Percentiles rank a stretch among this genome's conserved stretches.
These are phyloP conservation scores for Aphaenogaster rudis DNA, from an alignment of 1,140 invertebrate genomes.

Conservation along the genomic window DNA sequence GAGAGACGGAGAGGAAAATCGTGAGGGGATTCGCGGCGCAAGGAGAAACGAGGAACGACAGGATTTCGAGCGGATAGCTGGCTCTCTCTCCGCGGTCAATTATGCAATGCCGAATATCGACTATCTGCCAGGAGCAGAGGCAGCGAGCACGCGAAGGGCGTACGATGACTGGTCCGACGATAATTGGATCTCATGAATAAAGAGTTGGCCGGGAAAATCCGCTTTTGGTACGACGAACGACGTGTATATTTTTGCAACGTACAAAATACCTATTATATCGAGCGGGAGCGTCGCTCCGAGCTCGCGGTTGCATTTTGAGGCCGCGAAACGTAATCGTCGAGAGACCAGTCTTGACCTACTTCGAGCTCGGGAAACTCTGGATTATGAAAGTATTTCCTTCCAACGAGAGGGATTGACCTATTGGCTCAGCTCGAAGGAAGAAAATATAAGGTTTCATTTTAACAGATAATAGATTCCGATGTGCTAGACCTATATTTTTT, in stretches of 20 bases:
- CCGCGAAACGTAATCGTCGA: not conserved
- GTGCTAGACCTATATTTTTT: not conserved
- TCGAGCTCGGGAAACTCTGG: conserved; percentile 9
- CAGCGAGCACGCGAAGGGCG: conserved; percentile 27
- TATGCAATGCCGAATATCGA: conserved; percentile 72
- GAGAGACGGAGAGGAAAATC: not conserved
- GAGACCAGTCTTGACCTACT: conserved; percentile 30
- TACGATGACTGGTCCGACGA: conserved; percentile 59
- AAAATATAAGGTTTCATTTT: conserved; percentile 12
- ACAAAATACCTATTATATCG: conserved; percentile 57
- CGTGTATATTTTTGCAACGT: conserved; percentile 52
- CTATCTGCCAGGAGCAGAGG: conserved; percentile 68
- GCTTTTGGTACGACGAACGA: conserved; percentile 49
- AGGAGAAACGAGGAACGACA: conserved; percentile 45
- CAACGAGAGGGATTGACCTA: conserved; percentile 9
- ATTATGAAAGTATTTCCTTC: conserved; percentile 20
- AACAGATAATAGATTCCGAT: not conserved
- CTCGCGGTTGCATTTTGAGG: conserved; percentile 29
- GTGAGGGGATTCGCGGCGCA: conserved; percentile 26
- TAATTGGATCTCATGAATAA: conserved; percentile 70
- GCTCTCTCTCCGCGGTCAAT: conserved; percentile 57
- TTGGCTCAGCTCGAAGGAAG: not conserved
- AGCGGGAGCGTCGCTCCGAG: not conserved
- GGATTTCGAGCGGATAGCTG: conserved; percentile 36
- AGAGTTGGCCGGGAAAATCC: conserved; percentile 47